phyloP scores from a whole-genome alignment of 2,888 invertebrate species.

The Empis stercorea region DNA sequence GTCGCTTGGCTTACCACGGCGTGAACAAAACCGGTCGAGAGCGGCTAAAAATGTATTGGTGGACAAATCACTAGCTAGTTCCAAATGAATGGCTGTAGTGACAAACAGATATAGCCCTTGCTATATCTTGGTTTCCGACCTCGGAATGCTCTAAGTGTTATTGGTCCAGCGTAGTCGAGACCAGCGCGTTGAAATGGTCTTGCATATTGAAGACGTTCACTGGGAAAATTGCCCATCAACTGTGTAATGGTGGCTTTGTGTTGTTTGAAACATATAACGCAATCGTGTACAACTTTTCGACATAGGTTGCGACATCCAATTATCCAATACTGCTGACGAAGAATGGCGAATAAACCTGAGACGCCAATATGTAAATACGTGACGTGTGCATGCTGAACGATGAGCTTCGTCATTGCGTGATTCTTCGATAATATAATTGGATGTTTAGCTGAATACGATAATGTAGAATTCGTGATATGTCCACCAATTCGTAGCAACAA shows the following conservation, averaged over 20 bases:
- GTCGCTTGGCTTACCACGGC: background rate
- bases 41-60: background rate
- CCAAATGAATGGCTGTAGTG: background rate
- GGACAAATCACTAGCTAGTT: background rate
- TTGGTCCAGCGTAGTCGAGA: slow-evolving; percentile 8
- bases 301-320: background rate
- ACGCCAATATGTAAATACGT: slow-evolving; percentile 1
- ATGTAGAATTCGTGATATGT: background rate
- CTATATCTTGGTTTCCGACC: background rate
- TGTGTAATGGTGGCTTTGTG: background rate
- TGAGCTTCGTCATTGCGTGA: background rate
- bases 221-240: slow-evolving; percentile 1
- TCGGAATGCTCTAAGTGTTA: background rate
- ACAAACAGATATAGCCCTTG: background rate
- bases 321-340: slow-evolving; percentile 7
- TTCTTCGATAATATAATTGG: background rate
- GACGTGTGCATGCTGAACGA: background rate
- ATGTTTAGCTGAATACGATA: background rate
- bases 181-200: background rate
- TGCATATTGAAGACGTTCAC: background rate
- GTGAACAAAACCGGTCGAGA: background rate
- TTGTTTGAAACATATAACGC: background rate
- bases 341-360: background rate
- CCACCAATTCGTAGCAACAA: background rate
- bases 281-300: background rate